A percentile compares a stretch with the other conserved stretches of the same genome.
Evolutionary conservation across 2,797 vertebrate genomes (phyloP).

Genomic region (Microcaecilia unicolor): DNA sequence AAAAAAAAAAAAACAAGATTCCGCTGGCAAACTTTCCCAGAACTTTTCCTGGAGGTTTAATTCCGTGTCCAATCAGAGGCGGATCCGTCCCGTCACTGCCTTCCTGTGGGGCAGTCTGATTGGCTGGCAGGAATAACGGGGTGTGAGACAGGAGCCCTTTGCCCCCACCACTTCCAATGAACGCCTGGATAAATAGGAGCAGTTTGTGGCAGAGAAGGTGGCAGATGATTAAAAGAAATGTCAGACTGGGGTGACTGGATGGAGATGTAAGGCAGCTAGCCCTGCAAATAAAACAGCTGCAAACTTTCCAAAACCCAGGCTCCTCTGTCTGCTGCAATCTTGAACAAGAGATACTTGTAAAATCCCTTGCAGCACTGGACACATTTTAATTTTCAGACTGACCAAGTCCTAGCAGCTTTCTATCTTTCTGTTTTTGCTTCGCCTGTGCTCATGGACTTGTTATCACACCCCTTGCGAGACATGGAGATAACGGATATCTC

Average conservation of each 20-base stretch:
- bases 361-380: too few species aligned
- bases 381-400: too few species aligned
- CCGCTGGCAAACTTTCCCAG: background rate
- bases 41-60: background rate
- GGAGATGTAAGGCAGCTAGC: too few species aligned
- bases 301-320: too few species aligned
- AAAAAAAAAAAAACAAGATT: background rate
- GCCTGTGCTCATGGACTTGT: conserved; percentile 45
- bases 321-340: too few species aligned
- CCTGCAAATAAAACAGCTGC: too few species aligned
- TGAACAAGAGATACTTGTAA: too few species aligned
- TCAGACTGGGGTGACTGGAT: too few species aligned
- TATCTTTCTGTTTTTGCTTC: background rate
- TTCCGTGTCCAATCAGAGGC: conserved; percentile 38
- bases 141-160: conserved; percentile 26
- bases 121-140: conserved; percentile 29
- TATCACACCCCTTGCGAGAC: conserved; percentile 21
- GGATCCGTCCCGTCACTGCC: conserved; percentile 24
- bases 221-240: too few species aligned
- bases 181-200: conserved; percentile 43
- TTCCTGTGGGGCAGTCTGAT: conserved; percentile 26
- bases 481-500: conserved; percentile 86
- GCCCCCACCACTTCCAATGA: background rate
- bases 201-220: too few species aligned
- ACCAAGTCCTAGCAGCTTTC: background rate